Conservation (phyloP, 2,113 vertebrate genomes). For the Elachura formosa region DNA sequence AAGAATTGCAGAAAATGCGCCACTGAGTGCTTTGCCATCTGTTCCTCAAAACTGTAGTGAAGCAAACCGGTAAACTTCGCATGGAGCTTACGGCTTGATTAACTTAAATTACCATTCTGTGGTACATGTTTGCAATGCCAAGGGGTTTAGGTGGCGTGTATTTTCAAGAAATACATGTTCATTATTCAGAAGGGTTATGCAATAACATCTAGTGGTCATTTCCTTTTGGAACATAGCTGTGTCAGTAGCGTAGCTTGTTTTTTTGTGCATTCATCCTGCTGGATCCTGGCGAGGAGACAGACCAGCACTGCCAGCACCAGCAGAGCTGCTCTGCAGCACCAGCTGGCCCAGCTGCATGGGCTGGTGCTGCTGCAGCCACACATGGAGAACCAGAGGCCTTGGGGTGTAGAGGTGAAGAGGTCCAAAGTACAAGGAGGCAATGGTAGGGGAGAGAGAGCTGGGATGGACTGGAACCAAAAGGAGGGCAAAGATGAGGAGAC, state of each 20-base stretch:
- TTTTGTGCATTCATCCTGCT: background rate
- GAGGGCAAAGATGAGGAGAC: background rate
- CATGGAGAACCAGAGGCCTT: background rate
- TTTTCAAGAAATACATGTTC: conserved; percentile 8
- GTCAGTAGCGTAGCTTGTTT: background rate
- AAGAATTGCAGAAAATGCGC: background rate
- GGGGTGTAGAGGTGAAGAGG: background rate
- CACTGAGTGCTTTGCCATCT: background rate
- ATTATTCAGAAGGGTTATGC: conserved; percentile 17
- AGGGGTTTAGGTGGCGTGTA: conserved; percentile 11
- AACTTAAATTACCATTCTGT: conserved; percentile 18
- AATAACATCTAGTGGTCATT: conserved; percentile 30
- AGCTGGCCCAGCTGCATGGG: accelerated
- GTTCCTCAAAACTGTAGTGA: background rate
- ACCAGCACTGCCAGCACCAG: background rate
- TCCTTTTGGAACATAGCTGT: conserved; percentile 7
- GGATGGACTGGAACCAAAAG: background rate
- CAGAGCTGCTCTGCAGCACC: background rate
- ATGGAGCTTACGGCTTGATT: background rate
- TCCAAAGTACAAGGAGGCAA: background rate
- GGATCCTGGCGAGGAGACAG: background rate
- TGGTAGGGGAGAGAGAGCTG: conserved; percentile 5
- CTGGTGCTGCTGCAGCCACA: background rate
- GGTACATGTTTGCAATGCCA: background rate
- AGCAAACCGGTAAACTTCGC: background rate